These are phyloP conservation scores for Euzophera pinguis DNA, from an alignment of 2,888 invertebrate genomes.

Conservation along the genomic window DNA sequence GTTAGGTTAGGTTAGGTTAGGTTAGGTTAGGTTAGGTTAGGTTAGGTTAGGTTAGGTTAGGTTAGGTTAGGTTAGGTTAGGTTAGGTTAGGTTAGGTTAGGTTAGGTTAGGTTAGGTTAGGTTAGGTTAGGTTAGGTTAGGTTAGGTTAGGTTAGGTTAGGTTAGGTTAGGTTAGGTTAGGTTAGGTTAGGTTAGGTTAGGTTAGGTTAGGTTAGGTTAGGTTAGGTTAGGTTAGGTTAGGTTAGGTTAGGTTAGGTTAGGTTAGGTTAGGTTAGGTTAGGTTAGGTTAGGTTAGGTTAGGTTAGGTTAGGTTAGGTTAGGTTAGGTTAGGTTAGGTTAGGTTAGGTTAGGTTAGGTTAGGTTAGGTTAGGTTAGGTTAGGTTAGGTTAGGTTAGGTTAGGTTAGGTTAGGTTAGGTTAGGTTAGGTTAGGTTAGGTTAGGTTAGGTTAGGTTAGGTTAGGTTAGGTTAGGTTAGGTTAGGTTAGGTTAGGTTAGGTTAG, in stretches of 20 bases:
- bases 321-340: slow-evolving; percentile 2
- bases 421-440: slow-evolving; percentile 2
- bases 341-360: slow-evolving; percentile 2
- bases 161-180: slow-evolving; percentile 2
- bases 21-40: too few species aligned
- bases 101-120: slow-evolving; percentile 2
- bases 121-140: slow-evolving; percentile 2
- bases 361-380: slow-evolving; percentile 2
- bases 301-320: slow-evolving; percentile 2
- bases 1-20: too few species aligned
- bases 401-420: slow-evolving; percentile 2
- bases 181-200: slow-evolving; percentile 2
- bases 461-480: slow-evolving; percentile 2
- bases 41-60: too few species aligned
- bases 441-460: slow-evolving; percentile 2
- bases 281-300: slow-evolving; percentile 2
- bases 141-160: slow-evolving; percentile 2
- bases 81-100: slow-evolving; percentile 2
- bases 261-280: slow-evolving; percentile 2
- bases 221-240: slow-evolving; percentile 2
- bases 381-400: slow-evolving; percentile 2
- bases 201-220: slow-evolving; percentile 2
- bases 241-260: slow-evolving; percentile 2
- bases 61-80: too few species aligned
- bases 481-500: slow-evolving; percentile 2